Percentiles rank a stretch among this genome's conserved stretches.
These are phyloP conservation scores for Stenchaetothrips biformis DNA, from an alignment of 2,888 invertebrate species.

Conservation along the genomic window DNA sequence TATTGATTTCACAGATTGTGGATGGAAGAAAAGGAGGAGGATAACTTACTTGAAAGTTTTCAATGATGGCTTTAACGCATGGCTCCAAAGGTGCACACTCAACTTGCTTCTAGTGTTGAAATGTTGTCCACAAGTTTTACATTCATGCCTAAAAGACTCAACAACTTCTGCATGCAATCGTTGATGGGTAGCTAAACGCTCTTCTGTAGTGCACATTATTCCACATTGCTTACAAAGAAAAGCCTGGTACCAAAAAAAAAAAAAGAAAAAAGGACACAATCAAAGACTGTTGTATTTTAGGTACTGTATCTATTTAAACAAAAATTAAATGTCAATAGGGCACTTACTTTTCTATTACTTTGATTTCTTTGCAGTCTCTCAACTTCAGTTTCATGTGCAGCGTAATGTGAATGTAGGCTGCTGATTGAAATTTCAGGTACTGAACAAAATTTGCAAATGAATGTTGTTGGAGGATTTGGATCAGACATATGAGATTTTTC, in stretches of 20 bases:
- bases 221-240: neutral
- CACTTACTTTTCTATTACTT: neutral
- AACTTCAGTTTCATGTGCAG: neutral
- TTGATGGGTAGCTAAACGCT: neutral
- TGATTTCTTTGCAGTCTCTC: neutral
- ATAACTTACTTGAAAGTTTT: neutral
- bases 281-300: neutral
- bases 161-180: neutral
- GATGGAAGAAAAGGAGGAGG: neutral
- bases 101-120: neutral
- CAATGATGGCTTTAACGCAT: neutral
- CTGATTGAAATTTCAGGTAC: neutral
- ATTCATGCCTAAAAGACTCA: neutral
- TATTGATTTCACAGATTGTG: neutral
- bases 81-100: neutral
- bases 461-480: neutral
- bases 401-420: neutral
- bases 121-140: slow-evolving; percentile 8
- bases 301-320: neutral
- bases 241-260: neutral
- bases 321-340: neutral
- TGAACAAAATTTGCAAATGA: slow-evolving; percentile 8
- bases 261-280: neutral
- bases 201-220: neutral
- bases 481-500: neutral